phyloP scores from a whole-genome alignment of 2,797 vertebrate species.

The Pitangus sulphuratus region DNA sequence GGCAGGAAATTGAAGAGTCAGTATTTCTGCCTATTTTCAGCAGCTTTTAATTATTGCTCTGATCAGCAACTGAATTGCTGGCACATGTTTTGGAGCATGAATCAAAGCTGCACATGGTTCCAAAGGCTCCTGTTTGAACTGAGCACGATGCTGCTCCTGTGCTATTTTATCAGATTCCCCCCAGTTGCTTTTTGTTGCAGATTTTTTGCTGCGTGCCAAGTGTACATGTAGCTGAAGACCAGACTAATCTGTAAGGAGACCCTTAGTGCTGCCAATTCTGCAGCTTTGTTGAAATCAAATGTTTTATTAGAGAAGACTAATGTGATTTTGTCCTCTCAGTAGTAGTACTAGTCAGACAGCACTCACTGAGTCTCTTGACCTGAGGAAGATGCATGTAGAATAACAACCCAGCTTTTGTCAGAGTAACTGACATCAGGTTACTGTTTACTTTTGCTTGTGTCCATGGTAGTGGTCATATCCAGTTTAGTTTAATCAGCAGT shows the following conservation, averaged over 20 bases:
- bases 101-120: background rate
- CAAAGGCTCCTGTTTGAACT: background rate
- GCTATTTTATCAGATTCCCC: background rate
- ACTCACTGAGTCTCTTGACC: background rate
- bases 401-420: background rate
- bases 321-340: background rate
- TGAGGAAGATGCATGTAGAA: background rate
- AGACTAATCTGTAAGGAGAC: background rate
- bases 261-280: background rate
- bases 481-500: constrained; percentile 36
- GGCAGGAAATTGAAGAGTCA: background rate
- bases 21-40: constrained; percentile 18
- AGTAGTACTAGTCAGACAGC: background rate
- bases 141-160: background rate
- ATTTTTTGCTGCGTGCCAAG: background rate
- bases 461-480: background rate
- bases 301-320: background rate
- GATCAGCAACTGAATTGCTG: background rate
- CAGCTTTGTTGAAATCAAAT: background rate
- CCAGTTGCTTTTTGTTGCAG: background rate
- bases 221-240: background rate
- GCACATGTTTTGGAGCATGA: background rate
- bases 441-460: constrained; percentile 43
- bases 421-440: background rate
- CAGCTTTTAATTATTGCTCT: background rate